Base-by-base conservation (phyloP, 2,797 vertebrate genomes). In the Margarornis squamiger region DNA sequence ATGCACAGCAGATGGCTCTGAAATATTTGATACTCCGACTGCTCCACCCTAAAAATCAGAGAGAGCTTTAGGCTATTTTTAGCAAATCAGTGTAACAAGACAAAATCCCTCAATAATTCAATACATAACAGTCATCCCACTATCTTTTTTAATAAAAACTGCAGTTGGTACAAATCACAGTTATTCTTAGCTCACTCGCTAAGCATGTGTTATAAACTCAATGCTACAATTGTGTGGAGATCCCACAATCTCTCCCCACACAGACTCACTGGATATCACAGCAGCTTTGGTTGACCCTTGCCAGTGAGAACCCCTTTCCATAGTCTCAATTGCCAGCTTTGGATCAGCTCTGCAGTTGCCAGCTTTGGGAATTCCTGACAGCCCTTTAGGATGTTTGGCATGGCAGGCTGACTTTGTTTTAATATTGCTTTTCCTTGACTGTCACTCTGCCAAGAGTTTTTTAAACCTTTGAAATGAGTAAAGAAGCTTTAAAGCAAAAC, bases 31-130 rank as follows among this genome's bases (percentile, higher is more conserved):
- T 92, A 84, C 38, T 77, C 76, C 39, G 84, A 32, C 81, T 72
- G 75, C 51, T 96, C 87, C 89, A 93, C 79, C 89, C 88, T 90
- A 92, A 90, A 92, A 95, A 90, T 66, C 84, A 80, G 52, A 51
- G 38, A 49, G 7, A 9, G 45, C 54, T 91, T 76, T 68, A 27
- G 72, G 30, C 29, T 95, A 38, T 88, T 90, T 95, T 90, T 95
- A 96, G 75, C 39, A 88, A 75, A 90, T 75, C 89, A 57, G 26
- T 51, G 38, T 67, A 89, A 81, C 0, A 2, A 66, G 87, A 80
- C 68, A 88, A 89, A 93, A 91, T 79, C 71, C 80, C 86, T 92
- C 6, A 11, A 63, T 79, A 92, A 86, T 59, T 86, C 73, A 41
- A 46, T 34, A 76, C 29, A 21, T 75, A 91, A 73, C 85, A 72